Percentiles rank a stretch among this genome's conserved stretches.
These are phyloP conservation scores for Ochropacha duplaris DNA, from an alignment of 2,888 invertebrate species.

Conservation along the genomic window DNA sequence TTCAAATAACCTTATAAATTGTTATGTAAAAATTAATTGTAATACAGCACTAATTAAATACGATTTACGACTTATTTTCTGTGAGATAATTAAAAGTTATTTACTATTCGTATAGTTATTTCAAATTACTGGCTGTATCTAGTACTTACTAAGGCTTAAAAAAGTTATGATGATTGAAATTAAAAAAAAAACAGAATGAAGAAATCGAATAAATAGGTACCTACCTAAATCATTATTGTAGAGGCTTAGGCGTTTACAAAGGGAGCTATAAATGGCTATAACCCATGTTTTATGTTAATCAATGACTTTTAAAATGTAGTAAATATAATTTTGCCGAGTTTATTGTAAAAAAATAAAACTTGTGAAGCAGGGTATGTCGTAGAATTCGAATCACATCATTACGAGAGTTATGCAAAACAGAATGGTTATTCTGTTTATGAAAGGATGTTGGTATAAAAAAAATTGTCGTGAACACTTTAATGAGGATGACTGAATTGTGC, in stretches of 20 bases:
- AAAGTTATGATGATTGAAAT: not conserved
- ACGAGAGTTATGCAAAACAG: slow-evolving; percentile 43
- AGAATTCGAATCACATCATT: slow-evolving; percentile 41
- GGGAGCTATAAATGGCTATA: slow-evolving; percentile 7
- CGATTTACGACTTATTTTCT: slow-evolving; percentile 44
- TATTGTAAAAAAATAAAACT: not conserved
- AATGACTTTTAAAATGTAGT: not conserved
- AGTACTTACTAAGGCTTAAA: not conserved
- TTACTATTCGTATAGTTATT: slow-evolving; percentile 26
- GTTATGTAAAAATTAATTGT: slow-evolving; percentile 38
- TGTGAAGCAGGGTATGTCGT: slow-evolving; percentile 18
- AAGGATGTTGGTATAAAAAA: slow-evolving; percentile 68
- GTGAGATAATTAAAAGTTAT: slow-evolving; percentile 38
- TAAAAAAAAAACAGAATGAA: not conserved
- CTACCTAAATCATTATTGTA: not conserved
- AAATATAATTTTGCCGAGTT: not conserved
- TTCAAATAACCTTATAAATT: slow-evolving; percentile 45
- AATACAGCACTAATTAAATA: slow-evolving; percentile 44
- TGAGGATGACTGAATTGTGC: slow-evolving; percentile 78
- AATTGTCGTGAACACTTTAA: slow-evolving; percentile 67
- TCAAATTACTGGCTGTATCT: slow-evolving; percentile 8
- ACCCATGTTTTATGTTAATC: not conserved
- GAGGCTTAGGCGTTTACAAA: slow-evolving; percentile 5
- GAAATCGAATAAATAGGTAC: too few relatives aligned
- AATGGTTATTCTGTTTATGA: slow-evolving; percentile 58